Evolutionary conservation across 2,113 vertebrate genomes (phyloP), one percentile per base, ranked within the genome.

Genomic region (Silurus glanis): DNA sequence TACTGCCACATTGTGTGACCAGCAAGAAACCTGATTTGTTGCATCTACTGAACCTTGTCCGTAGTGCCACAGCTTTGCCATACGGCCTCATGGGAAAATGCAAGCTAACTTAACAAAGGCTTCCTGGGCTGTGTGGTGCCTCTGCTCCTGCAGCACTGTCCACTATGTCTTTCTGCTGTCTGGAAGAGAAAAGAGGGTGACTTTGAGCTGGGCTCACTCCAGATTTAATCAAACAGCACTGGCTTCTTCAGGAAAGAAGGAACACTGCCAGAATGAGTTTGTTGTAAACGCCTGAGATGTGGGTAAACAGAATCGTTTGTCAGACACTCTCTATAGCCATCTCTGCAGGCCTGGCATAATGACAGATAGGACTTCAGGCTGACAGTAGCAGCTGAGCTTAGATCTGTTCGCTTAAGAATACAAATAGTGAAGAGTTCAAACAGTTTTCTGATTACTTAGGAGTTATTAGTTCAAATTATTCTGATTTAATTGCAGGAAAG

Each of bases 251-350:
- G 86, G 89, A 92, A 88, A 89, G 89, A 81, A 80, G 88, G 91
- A 86, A 71, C 82, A 45, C 78, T 67, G 87, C 87, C 90, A 90
- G 86, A 85, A 87, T 80, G 61, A 21, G 45, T 88, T 89, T 90
- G 91, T 93, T 93, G 93, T 90, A 92, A 86, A 87, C 88, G 53
- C 67, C 82, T 37, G 86, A 82, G 88, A 90, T 92, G 89, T 88
- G 90, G 62, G 86, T 85, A 92, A 92, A 93, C 90, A 92, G 87
- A 90, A 82, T 84, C 78, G 86, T 92, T 89, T 87, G 87, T 85
- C 89, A 83, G 74, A 83, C 91, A 58, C 80, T 37, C 79, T 85
- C 79, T 88, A 67, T 74, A 85, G 58, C 71, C 82, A 25, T 79
- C 85, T 82, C 74, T 78, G 88, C 56, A 84, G 87, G 86, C 83